Conservation (phyloP, 2,113 vertebrate species). For the Jacana jacana region DNA sequence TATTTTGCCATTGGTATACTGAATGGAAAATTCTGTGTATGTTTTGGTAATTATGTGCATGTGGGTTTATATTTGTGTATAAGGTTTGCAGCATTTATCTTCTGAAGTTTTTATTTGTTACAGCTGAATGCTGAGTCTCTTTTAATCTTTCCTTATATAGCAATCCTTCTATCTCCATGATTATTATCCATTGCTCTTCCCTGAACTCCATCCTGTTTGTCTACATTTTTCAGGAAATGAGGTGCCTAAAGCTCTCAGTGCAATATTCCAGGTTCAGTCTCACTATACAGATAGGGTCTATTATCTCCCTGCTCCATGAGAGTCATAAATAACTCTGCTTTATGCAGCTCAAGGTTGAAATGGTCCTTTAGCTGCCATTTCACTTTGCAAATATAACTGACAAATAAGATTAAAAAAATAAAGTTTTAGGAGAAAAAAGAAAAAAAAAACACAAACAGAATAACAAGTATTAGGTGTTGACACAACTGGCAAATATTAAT, state of each 20-base stretch:
- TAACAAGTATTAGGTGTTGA: background rate
- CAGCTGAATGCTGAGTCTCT: background rate
- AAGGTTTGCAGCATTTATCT: background rate
- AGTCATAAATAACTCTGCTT: conserved; percentile 35
- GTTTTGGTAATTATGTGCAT: background rate
- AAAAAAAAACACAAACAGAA: background rate
- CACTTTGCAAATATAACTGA: conserved; percentile 33
- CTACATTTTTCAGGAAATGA: conserved; percentile 33
- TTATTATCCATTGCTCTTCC: background rate
- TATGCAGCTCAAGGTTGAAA: conserved; percentile 44
- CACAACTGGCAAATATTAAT: background rate
- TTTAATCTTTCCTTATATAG: background rate
- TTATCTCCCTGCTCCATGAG: conserved; percentile 14
- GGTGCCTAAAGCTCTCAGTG: background rate
- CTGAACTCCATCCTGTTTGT: background rate
- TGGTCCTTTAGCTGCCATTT: background rate
- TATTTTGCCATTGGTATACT: background rate
- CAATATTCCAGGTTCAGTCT: conserved; percentile 8
- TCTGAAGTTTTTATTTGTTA: background rate
- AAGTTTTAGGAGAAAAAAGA: background rate
- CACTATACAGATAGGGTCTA: conserved; percentile 4
- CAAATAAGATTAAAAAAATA: background rate
- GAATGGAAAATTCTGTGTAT: background rate
- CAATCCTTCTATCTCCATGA: background rate
- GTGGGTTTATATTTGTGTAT: background rate